Base-by-base conservation (phyloP, 2,888 invertebrate species). In the Cyclophora albipunctata region DNA sequence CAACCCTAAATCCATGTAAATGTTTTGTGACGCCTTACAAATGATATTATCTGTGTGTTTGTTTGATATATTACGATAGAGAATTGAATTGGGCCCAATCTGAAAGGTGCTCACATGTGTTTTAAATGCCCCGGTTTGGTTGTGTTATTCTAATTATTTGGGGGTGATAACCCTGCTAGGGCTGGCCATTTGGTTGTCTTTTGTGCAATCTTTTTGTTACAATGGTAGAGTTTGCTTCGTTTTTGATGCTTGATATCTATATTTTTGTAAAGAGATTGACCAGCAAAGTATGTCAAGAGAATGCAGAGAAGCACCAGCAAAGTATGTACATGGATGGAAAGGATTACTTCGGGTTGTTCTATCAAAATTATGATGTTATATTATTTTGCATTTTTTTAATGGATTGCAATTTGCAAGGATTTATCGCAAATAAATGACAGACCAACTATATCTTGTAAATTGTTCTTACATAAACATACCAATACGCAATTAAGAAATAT, bases 61-160 rank as follows among this genome's bases (percentile, higher is more conserved):
- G 82, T 83, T 71, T 85, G 82, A 86, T 84, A 82, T 84, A 87
- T 84, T 81, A 79, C 77, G 65, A 71, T 72, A 74, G 68, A 69
- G 82, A 85, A 85, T 87, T 85, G 81, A 88, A 88, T 85, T 71
- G 77, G 75, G 78, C 77, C 73, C 82, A 84, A 85, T 87, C 81
- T 83, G 77, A 63, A 65, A 66, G 68, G 65, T 62, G 63, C 61
- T 52, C 61, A 67, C 79, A 78, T 75, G 78, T 79, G 81, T 67
- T 67, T 69, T 57, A 62, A 71, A 58, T 68, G 67, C 69, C 72
- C 61, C 46, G 67, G 57, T 65, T 20, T 71, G 71, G 70, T 64
- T 60, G 50, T 55, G 64, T 71, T 70, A 60, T 66, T 64, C 37
- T 34, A 54, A 51, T 4, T 54, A 57, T 43, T 57, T 50, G 33